A percentile compares a stretch with the other conserved stretches of the same genome.
Evolutionary conservation across 64 coral and sea anemone species (phyloP).

Genomic region (Pocillopora verrucosa): DNA sequence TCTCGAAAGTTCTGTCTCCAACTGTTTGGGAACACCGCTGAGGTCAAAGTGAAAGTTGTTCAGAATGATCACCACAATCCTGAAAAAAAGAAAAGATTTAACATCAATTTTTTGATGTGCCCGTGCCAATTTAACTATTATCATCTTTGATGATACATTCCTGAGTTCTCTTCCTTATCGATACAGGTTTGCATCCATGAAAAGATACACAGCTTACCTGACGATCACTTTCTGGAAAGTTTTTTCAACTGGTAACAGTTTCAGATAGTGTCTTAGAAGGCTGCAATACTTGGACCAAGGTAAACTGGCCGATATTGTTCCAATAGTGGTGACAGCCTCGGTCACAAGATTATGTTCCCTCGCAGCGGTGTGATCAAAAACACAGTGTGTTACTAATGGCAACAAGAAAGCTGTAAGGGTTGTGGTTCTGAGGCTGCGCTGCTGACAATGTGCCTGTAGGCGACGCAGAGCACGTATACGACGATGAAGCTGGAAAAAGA

Average conservation of each 20-base stretch:
- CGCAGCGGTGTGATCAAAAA: slow-evolving; percentile 71
- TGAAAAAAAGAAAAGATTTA: slow-evolving; percentile 33
- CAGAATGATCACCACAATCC: slow-evolving; percentile 82
- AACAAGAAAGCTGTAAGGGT: slow-evolving; percentile 75
- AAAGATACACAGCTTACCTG: slow-evolving; percentile 42
- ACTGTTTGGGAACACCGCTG: slow-evolving; percentile 23
- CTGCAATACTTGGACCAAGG: slow-evolving; percentile 85
- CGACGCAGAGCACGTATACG: slow-evolving; percentile 82
- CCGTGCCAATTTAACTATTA: too few species aligned
- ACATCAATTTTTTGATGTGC: background rate
- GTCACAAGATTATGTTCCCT: slow-evolving; percentile 86
- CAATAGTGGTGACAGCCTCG: slow-evolving; percentile 77
- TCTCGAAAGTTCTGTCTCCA: background rate
- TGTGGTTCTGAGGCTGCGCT: slow-evolving; percentile 46
- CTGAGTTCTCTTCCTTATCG: too few species aligned
- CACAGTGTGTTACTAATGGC: slow-evolving; percentile 83
- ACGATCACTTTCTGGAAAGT: slow-evolving; percentile 76
- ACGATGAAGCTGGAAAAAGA: slow-evolving; percentile 77
- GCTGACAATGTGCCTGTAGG: slow-evolving; percentile 65
- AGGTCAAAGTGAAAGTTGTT: slow-evolving; percentile 92
- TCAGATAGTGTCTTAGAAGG: slow-evolving; percentile 79
- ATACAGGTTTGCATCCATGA: too few species aligned
- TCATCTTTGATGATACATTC: too few species aligned
- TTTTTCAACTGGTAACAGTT: slow-evolving; percentile 61
- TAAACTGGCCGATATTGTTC: slow-evolving; percentile 67